Percentiles rank a stretch among this genome's conserved stretches.
Evolutionary conservation across 2,113 vertebrate species (phyloP).

Genomic region (Garra rufa): DNA sequence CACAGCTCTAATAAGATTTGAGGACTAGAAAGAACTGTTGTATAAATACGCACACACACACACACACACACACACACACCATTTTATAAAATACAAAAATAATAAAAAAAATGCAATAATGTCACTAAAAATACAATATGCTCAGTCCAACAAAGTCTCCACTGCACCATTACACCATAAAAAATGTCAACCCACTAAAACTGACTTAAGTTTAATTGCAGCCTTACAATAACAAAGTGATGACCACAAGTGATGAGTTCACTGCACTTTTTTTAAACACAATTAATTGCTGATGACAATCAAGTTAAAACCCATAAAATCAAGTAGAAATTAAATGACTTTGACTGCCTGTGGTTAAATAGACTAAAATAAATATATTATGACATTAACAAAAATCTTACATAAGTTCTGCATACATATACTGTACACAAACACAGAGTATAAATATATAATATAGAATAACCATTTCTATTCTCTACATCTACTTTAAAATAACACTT

Average conservation of each 20-base stretch:
- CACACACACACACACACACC: no score
- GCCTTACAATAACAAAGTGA: background rate
- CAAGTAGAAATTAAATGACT: background rate
- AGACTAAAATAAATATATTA: background rate
- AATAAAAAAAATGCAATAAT: background rate
- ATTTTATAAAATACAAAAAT: background rate
- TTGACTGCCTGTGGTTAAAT: background rate
- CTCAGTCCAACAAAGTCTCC: background rate
- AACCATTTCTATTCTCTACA: background rate
- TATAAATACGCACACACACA: no score
- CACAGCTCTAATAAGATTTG: no score
- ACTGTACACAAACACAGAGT: background rate
- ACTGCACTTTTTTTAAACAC: background rate
- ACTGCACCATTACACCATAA: background rate
- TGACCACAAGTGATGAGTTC: background rate
- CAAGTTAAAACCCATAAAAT: background rate
- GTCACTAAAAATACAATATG: background rate
- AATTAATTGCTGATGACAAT: background rate
- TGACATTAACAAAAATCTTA: background rate
- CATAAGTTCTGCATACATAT: background rate
- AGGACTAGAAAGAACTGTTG: no score
- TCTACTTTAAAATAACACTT: background rate
- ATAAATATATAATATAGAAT: background rate
- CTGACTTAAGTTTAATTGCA: background rate
- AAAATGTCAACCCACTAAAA: background rate